A percentile compares a stretch with the other conserved stretches of the same genome.
Evolutionary conservation across 2,888 invertebrate species (phyloP).

Genomic region (Xestia xanthographa): DNA sequence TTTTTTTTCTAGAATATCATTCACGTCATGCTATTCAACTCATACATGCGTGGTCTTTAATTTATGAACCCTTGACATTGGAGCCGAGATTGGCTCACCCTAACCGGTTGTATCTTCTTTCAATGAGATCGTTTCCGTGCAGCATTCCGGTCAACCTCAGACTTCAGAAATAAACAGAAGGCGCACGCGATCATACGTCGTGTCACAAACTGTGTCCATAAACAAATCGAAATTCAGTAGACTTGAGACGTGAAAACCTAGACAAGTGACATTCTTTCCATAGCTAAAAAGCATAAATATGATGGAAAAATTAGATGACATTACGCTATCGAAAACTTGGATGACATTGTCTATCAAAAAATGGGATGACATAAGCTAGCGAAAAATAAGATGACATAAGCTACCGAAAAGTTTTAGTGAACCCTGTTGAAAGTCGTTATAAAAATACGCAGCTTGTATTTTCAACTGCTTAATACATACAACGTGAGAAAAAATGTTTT

Average conservation of each 20-base stretch:
- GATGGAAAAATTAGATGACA: background rate
- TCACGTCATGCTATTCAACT: background rate
- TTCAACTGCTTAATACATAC: background rate
- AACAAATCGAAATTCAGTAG: background rate
- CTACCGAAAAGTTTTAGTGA: background rate
- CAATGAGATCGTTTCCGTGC: slow-evolving; percentile 67
- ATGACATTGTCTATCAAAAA: background rate
- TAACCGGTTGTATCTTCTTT: slow-evolving; percentile 72
- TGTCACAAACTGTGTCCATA: background rate
- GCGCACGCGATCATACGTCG: background rate
- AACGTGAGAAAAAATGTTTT: background rate
- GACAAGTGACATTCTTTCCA: background rate
- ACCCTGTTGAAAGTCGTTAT: background rate
- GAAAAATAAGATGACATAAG: background rate
- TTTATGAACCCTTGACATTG: slow-evolving; percentile 67
- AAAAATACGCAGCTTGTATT: background rate
- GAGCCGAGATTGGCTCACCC: slow-evolving; percentile 62
- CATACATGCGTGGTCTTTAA: background rate
- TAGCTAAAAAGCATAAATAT: too few species aligned
- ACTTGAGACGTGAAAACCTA: background rate
- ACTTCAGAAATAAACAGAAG: slow-evolving; percentile 24
- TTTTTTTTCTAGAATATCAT: background rate
- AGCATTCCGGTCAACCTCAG: background rate
- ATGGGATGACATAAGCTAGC: background rate
- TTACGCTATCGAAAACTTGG: background rate